Conservation (phyloP, 2,797 vertebrate genomes). For the Lagocephalus sceleratus region DNA sequence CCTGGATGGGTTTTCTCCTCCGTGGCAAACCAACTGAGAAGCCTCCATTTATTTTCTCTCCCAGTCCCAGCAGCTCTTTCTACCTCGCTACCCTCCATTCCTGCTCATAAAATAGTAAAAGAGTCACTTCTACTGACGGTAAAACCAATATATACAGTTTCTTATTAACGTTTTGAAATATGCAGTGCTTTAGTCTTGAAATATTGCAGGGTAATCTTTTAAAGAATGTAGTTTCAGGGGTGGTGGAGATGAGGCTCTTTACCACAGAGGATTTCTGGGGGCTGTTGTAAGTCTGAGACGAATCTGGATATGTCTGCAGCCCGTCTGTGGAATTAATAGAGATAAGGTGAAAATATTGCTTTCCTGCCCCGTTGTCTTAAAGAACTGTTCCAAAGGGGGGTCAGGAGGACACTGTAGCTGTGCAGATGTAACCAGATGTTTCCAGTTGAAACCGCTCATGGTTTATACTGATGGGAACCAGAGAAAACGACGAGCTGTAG, state of each 20-base stretch:
- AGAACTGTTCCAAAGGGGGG: constrained; percentile 46
- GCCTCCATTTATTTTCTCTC: constrained; percentile 54
- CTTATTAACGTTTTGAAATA: constrained; percentile 13
- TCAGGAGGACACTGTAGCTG: too few species aligned
- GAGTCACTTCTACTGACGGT: constrained; percentile 5
- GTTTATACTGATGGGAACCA: too few species aligned
- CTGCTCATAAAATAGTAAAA: constrained; percentile 11
- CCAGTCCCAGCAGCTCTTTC: constrained; percentile 30
- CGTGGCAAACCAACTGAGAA: constrained; percentile 58
- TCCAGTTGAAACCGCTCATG: too few species aligned
- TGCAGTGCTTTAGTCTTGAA: constrained; percentile 10
- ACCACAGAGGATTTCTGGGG: constrained; percentile 62
- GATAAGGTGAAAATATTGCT: constrained; percentile 65
- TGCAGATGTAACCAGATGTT: too few species aligned
- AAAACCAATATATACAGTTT: constrained; percentile 6
- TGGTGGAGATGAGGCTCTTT: constrained; percentile 2
- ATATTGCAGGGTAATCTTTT: constrained; percentile 27
- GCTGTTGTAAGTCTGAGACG: constrained; percentile 67
- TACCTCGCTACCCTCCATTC: constrained; percentile 35
- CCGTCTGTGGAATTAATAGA: constrained; percentile 77
- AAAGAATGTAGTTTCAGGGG: constrained; percentile 9
- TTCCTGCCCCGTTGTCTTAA: constrained; percentile 53
- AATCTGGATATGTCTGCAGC: constrained; percentile 74
- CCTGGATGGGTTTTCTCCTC: constrained; percentile 43
- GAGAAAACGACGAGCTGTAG: too few species aligned